Percentiles rank a stretch among this genome's conserved stretches.
phyloP scores from a whole-genome alignment of 30 jellyfish, hydroid and myxozoan species.

The Turritopsis dohrnii region DNA sequence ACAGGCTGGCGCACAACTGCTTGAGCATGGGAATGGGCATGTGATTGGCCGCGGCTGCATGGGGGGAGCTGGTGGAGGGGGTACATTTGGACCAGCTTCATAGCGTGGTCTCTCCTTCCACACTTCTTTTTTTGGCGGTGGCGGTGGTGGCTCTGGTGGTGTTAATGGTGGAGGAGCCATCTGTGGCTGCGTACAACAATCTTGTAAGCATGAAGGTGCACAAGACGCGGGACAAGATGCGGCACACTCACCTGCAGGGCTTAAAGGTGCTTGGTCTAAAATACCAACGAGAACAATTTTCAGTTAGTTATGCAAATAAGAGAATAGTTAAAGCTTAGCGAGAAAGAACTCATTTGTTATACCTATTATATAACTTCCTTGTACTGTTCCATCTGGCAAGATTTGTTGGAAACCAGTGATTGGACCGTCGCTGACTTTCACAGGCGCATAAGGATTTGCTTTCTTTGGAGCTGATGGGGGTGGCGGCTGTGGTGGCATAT shows the following conservation, averaged over 20 bases:
- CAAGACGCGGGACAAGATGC: conserved; percentile 21
- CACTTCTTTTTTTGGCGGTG: conserved; percentile 6
- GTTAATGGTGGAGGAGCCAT: conserved; percentile 23
- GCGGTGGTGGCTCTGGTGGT: conserved; percentile 4
- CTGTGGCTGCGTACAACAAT: conserved; percentile 23
- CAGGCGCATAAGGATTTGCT: conserved; percentile 27
- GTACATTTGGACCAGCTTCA: conserved; percentile 29
- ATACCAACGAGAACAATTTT: background rate
- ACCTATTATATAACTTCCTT: conserved; percentile 24
- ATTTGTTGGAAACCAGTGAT: conserved; percentile 25
- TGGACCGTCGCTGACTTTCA: background rate
- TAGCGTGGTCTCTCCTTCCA: conserved; percentile 25
- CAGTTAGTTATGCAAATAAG: background rate
- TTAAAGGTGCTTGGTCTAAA: conserved; percentile 9
- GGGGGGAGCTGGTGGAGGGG: conserved; percentile 36
- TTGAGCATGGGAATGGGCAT: conserved; percentile 10
- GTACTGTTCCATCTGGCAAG: conserved; percentile 24
- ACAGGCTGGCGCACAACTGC: conserved; percentile 13
- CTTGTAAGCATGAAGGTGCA: conserved; percentile 21
- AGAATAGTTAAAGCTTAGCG: background rate
- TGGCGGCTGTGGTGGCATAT: conserved; percentile 19
- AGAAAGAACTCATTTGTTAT: background rate
- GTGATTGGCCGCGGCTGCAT: conserved; percentile 10
- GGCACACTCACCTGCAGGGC: conserved; percentile 17
- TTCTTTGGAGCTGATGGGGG: conserved; percentile 12